These are phyloP conservation scores for Labroides dimidiatus DNA, from an alignment of 2,797 vertebrate genomes.

Conservation along the genomic window DNA sequence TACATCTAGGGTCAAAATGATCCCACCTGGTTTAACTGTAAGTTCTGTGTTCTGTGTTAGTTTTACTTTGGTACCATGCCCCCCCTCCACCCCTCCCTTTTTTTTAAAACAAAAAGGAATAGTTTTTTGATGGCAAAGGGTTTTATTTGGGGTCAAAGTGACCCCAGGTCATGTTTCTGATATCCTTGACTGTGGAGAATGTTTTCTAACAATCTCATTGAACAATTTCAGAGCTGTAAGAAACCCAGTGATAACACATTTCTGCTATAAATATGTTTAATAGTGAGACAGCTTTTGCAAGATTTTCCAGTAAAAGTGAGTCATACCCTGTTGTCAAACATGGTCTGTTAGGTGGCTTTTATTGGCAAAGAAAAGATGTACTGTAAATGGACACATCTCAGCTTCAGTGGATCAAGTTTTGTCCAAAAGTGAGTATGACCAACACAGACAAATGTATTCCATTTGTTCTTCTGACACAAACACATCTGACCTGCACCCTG, in stretches of 20 bases:
- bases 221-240: slow-evolving; percentile 16
- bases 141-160: too few species aligned
- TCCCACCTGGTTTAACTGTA: too few species aligned
- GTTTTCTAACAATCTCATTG: not conserved
- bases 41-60: too few species aligned
- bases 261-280: slow-evolving; percentile 3
- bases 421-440: slow-evolving; percentile 8
- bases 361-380: not conserved
- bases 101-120: too few species aligned
- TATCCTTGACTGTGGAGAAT: slow-evolving; percentile 25
- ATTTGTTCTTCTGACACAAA: slow-evolving; percentile 1
- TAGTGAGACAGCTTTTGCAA: slow-evolving; percentile 3
- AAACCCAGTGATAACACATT: slow-evolving; percentile 15
- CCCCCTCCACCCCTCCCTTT: too few species aligned
- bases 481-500: slow-evolving; percentile 7
- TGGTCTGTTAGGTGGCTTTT: not conserved
- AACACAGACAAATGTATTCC: slow-evolving; percentile 16
- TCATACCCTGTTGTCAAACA: slow-evolving; percentile 12
- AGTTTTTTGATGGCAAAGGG: too few species aligned
- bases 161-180: too few species aligned
- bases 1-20: too few species aligned
- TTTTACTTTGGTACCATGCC: too few species aligned
- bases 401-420: slow-evolving; percentile 3
- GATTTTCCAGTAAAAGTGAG: slow-evolving; percentile 29
- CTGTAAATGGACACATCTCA: not conserved